A percentile compares a stretch with the other conserved stretches of the same genome.
These are phyloP conservation scores for Uropsilus gracilis DNA, from an alignment of 2,113 vertebrate species.

Conservation along the genomic window DNA sequence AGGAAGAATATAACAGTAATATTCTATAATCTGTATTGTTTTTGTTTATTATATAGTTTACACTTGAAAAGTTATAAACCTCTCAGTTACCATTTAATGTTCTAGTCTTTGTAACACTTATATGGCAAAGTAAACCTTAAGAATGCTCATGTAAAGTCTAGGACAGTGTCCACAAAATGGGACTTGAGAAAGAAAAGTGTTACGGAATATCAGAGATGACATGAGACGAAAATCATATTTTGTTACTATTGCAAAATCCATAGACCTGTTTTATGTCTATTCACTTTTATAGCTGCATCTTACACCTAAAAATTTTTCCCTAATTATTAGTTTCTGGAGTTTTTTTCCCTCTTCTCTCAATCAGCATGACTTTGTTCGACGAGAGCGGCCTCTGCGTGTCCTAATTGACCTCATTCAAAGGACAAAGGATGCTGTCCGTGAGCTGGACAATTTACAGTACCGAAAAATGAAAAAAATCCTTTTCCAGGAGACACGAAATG, in stretches of 20 bases:
- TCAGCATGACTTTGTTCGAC: constrained; percentile 96
- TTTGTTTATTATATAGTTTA: not conserved
- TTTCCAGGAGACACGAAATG: constrained; percentile 96
- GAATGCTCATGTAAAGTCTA: not conserved
- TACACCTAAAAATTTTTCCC: not conserved
- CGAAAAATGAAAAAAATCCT: constrained; percentile 99
- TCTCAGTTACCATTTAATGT: constrained; percentile 10
- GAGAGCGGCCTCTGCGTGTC: constrained; percentile 92
- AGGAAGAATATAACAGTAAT: not conserved
- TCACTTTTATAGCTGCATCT: not conserved
- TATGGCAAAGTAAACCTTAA: not conserved
- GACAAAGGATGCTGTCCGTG: constrained; percentile 98
- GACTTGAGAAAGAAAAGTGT: not conserved
- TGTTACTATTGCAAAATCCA: not conserved
- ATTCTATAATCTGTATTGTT: not conserved
- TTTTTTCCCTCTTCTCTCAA: constrained; percentile 41
- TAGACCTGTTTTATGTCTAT: not conserved
- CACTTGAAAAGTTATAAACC: not conserved
- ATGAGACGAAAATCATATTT: not conserved
- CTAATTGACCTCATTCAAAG: constrained; percentile 97
- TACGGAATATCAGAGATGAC: not conserved
- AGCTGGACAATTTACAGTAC: constrained; percentile 98
- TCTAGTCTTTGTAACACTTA: not conserved
- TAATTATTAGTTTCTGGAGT: not conserved
- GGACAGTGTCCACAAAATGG: not conserved